A percentile compares a stretch with the other conserved stretches of the same genome.
These are phyloP conservation scores for Lanius ludovicianus DNA, from an alignment of 2,113 vertebrate species.

Conservation along the genomic window DNA sequence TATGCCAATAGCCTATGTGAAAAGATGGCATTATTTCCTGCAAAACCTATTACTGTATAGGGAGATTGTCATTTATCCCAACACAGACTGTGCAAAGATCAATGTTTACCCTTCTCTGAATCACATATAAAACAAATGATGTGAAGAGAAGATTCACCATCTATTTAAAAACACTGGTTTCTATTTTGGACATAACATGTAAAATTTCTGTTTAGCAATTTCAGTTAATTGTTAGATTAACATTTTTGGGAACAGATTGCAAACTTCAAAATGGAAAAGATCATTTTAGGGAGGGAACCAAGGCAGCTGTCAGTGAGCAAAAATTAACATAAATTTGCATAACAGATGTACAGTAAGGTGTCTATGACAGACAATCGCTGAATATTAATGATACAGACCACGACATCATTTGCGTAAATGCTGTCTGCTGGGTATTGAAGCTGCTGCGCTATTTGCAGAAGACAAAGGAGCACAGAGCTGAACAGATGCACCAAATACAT, in stretches of 20 bases:
- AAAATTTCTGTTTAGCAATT: conserved; percentile 85
- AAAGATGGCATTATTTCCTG: conserved; percentile 46
- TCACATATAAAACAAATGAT: conserved; percentile 73
- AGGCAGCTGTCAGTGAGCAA: conserved; percentile 83
- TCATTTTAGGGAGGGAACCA: conserved; percentile 82
- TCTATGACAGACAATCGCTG: conserved; percentile 86
- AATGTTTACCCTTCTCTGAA: conserved; percentile 72
- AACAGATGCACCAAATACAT: conserved; percentile 81
- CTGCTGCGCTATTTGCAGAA: conserved; percentile 80
- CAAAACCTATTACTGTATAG: conserved; percentile 44
- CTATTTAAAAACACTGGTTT: conserved; percentile 79
- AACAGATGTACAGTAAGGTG: conserved; percentile 91
- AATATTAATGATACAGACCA: conserved; percentile 87
- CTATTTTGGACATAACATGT: conserved; percentile 80
- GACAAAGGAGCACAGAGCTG: conserved; percentile 76
- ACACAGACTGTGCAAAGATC: conserved; percentile 68
- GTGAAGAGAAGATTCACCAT: conserved; percentile 72
- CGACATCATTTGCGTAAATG: conserved; percentile 83
- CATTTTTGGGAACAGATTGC: conserved; percentile 85
- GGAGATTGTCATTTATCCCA: conserved; percentile 60
- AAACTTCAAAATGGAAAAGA: conserved; percentile 87
- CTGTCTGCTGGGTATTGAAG: conserved; percentile 84
- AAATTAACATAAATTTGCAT: conserved; percentile 89
- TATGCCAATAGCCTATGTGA: not conserved
- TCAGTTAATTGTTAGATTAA: conserved; percentile 85